These are phyloP conservation scores for Balaenoptera acutorostrata DNA, from an alignment of 2,113 vertebrate genomes.

Conservation along the genomic window DNA sequence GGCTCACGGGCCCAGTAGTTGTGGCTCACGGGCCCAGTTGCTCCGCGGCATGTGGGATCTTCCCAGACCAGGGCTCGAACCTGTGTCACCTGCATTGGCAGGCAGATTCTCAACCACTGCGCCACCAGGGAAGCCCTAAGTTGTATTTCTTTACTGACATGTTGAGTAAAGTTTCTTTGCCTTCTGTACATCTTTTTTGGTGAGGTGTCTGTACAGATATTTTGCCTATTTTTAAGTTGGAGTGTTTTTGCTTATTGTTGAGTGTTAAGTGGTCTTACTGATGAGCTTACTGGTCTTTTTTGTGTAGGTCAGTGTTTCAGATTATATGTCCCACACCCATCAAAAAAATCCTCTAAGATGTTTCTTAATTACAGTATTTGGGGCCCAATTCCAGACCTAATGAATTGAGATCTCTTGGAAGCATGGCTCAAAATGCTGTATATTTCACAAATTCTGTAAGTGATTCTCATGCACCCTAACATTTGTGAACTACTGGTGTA, in stretches of 20 bases:
- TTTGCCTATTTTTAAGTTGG: neutral
- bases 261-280: neutral
- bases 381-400: neutral
- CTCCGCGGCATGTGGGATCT: too few relatives aligned
- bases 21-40: too few relatives aligned
- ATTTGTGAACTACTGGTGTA: neutral
- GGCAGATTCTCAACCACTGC: too few relatives aligned
- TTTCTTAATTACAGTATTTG: neutral
- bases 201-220: neutral
- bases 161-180: neutral
- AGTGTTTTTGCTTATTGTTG: neutral
- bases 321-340: neutral
- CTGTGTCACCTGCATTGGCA: too few relatives aligned
- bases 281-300: neutral
- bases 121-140: neutral
- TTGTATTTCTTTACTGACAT: neutral
- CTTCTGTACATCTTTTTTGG: neutral
- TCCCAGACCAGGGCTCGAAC: too few relatives aligned
- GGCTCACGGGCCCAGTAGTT: too few relatives aligned
- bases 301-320: neutral
- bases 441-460: neutral
- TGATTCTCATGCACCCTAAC: neutral
- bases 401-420: neutral
- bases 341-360: neutral
- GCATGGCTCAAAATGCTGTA: neutral